A percentile compares a stretch with the other conserved stretches of the same genome.
Evolutionary conservation across 2,113 vertebrate genomes (phyloP).

Genomic region (Sander lucioperca): DNA sequence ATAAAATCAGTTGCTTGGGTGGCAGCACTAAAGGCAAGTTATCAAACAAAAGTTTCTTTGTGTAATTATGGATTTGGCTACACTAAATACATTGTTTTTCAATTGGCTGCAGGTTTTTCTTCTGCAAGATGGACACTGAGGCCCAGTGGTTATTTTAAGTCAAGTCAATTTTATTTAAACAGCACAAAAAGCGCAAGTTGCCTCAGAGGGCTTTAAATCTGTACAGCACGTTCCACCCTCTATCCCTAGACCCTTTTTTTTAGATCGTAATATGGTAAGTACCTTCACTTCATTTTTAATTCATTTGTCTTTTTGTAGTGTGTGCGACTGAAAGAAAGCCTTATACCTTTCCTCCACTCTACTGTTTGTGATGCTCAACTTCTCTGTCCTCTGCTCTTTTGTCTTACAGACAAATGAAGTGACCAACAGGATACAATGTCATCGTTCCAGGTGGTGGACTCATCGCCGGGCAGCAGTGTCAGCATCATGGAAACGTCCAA

Average conservation of each 20-base stretch:
- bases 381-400: conserved; percentile 15
- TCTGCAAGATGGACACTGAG: neutral
- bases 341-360: neutral
- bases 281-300: neutral
- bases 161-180: neutral
- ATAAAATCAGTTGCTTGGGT: neutral
- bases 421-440: conserved; percentile 86
- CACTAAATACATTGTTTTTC: neutral
- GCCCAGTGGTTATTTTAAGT: neutral
- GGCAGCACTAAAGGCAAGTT: neutral
- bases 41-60: conserved; percentile 1
- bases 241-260: neutral
- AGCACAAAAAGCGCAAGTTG: neutral
- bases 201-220: neutral
- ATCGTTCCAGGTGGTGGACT: conserved; percentile 91
- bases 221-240: neutral
- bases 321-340: neutral
- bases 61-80: neutral
- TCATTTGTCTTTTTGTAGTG: neutral
- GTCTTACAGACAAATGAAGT: conserved; percentile 74
- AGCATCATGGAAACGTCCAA: conserved; percentile 92
- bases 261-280: neutral
- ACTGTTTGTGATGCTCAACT: neutral
- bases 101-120: neutral
- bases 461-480: conserved; percentile 83